A percentile compares a stretch with the other conserved stretches of the same genome.
These are phyloP conservation scores for Vespertilio murinus DNA, from an alignment of 2,797 vertebrate genomes.

Conservation along the genomic window DNA sequence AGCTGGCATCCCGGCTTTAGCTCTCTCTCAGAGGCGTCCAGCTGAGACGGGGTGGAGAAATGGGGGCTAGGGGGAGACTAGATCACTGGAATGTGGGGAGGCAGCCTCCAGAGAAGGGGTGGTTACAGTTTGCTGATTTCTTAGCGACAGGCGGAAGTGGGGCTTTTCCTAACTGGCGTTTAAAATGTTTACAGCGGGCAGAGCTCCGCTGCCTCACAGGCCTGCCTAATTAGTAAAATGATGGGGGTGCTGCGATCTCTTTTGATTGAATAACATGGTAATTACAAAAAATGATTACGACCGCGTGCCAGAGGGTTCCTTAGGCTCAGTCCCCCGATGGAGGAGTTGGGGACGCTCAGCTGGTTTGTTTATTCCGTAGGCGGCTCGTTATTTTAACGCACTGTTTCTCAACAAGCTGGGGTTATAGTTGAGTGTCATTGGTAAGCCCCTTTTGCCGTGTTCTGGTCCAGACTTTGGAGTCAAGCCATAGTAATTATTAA, in stretches of 20 bases:
- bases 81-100: neutral
- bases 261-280: conserved; percentile 42
- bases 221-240: conserved; percentile 49
- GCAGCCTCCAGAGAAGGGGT: neutral
- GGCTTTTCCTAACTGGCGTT: neutral
- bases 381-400: neutral
- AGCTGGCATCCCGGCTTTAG: neutral
- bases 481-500: neutral
- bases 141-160: neutral
- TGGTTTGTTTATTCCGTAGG: neutral
- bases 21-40: neutral
- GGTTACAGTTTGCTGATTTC: conserved; percentile 3
- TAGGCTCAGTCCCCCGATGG: neutral
- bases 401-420: neutral
- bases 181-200: neutral
- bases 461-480: neutral
- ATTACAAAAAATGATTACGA: conserved; percentile 54
- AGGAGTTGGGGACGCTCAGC: neutral
- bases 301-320: conserved; percentile 2
- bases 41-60: neutral
- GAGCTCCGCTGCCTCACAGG: neutral
- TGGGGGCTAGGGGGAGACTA: neutral
- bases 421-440: neutral
- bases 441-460: neutral
- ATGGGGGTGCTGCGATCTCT: neutral